Percentiles rank a stretch among this genome's conserved stretches.
Evolutionary conservation across 1,140 invertebrate species (phyloP).

Genomic region (Diachasmimorpha longicaudata): DNA sequence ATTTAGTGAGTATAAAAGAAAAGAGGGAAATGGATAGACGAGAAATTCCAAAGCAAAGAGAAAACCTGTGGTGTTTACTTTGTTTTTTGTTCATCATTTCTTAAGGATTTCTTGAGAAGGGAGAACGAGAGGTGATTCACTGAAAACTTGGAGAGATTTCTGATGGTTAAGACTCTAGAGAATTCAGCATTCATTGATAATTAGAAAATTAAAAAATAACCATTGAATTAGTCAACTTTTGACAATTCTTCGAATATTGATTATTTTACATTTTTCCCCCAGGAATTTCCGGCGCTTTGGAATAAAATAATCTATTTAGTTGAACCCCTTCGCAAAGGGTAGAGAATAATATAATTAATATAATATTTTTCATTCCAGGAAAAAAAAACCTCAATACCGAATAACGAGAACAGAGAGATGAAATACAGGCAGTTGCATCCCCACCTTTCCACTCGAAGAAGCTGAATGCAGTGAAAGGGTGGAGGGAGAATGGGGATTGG

Average conservation of each 20-base stretch:
- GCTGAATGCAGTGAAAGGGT: slow-evolving; percentile 19
- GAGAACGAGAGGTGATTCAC: background rate
- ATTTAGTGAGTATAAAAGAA: slow-evolving; percentile 33
- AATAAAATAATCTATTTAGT: too few relatives aligned
- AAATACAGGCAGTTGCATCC: slow-evolving; percentile 49
- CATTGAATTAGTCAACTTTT: too few relatives aligned
- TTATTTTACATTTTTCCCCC: too few relatives aligned
- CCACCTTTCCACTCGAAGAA: slow-evolving; percentile 26
- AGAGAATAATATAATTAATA: too few relatives aligned
- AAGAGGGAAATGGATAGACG: background rate
- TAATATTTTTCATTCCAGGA: too few relatives aligned
- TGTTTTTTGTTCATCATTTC: background rate
- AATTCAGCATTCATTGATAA: background rate
- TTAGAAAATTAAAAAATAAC: too few relatives aligned
- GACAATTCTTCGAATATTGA: too few relatives aligned
- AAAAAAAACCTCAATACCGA: too few relatives aligned
- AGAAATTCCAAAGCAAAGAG: slow-evolving; percentile 11
- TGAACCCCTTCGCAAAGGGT: too few relatives aligned
- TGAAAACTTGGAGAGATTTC: background rate
- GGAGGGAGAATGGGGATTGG: slow-evolving; percentile 28
- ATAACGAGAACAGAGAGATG: slow-evolving; percentile 29
- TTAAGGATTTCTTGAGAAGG: background rate
- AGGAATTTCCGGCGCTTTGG: too few relatives aligned
- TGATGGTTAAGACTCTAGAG: background rate
- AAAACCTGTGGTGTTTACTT: slow-evolving; percentile 1